Conservation (phyloP, 2,888 invertebrate genomes). For the Drosophila differens region DNA sequence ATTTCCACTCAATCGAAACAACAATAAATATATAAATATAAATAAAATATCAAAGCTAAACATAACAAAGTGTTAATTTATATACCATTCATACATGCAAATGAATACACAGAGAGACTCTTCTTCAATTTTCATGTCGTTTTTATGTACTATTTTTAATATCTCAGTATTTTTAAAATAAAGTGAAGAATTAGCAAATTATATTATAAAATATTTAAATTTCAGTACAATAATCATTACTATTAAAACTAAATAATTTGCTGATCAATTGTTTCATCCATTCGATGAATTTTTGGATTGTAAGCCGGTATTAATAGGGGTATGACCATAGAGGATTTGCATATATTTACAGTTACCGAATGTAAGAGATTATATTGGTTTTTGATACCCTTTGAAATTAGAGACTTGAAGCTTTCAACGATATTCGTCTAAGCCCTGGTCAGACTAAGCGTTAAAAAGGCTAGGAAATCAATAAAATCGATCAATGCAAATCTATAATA, state of each 20-base stretch:
- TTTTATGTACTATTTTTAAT: not conserved
- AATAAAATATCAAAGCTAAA: too few relatives aligned
- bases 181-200: too few relatives aligned
- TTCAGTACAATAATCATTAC: not conserved
- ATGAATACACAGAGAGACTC: not conserved
- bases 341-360: too few relatives aligned
- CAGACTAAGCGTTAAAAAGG: not conserved
- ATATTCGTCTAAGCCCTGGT: too few relatives aligned
- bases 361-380: too few relatives aligned
- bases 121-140: not conserved
- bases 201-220: not conserved
- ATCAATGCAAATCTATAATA: not conserved
- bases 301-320: too few relatives aligned
- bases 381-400: too few relatives aligned
- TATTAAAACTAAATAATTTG: not conserved
- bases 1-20: too few relatives aligned
- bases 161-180: not conserved
- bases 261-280: too few relatives aligned
- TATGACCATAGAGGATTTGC: not conserved
- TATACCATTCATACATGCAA: not conserved
- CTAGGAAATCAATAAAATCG: not conserved
- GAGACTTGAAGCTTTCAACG: not conserved
- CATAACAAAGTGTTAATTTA: too few relatives aligned
- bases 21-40: too few relatives aligned
- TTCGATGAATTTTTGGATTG: too few relatives aligned